phyloP scores from a whole-genome alignment of 2,113 vertebrate species.

The Stercorarius parasiticus region DNA sequence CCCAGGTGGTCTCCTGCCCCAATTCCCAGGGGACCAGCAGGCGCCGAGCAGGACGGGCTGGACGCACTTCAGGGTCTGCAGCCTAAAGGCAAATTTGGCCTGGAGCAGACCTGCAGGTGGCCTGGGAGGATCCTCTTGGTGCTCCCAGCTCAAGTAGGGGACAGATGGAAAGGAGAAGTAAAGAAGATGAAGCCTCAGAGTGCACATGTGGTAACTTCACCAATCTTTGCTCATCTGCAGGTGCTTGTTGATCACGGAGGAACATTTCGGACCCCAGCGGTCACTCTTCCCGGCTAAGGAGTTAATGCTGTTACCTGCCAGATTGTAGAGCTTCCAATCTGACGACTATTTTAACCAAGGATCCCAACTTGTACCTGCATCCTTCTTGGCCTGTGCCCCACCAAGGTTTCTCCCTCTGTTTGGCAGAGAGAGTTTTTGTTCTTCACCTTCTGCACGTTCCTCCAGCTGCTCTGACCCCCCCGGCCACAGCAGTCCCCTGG shows the following conservation, averaged over 20 bases:
- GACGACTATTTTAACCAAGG: background rate
- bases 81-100: background rate
- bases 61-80: background rate
- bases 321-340: background rate
- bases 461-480: background rate
- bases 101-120: background rate
- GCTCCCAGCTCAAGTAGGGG: background rate
- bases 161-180: background rate
- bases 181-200: background rate
- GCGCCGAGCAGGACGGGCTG: background rate
- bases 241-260: background rate
- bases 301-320: background rate
- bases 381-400: background rate
- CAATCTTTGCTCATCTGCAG: background rate
- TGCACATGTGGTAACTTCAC: background rate
- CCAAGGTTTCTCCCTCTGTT: background rate
- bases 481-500: background rate
- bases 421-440: background rate
- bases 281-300: background rate
- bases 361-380: background rate
- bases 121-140: background rate
- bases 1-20: accelerated
- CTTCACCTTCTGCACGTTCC: background rate
- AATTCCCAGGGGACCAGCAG: accelerated
- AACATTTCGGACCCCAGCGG: background rate